phyloP scores from a whole-genome alignment of 1,140 invertebrate species.

The Platyscapa corneri region DNA sequence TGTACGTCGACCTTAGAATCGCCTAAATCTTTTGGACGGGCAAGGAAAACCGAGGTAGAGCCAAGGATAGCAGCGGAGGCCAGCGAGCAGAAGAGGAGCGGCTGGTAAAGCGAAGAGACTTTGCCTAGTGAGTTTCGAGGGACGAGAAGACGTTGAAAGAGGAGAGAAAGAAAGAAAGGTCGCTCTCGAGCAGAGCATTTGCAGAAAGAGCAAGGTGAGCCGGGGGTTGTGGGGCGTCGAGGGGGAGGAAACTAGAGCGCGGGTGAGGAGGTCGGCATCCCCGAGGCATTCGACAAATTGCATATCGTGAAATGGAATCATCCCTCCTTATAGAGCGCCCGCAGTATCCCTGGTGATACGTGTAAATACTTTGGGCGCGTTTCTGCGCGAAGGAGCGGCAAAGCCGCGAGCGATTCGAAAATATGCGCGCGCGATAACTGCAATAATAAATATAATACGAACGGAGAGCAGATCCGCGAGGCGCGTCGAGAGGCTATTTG shows the following conservation, averaged over 20 bases:
- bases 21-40: slow-evolving; percentile 34
- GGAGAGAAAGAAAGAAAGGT: background rate
- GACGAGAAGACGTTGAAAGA: background rate
- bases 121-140: too few relatives aligned
- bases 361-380: slow-evolving; percentile 29
- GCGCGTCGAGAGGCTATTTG: slow-evolving; percentile 31
- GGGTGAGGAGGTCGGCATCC: slow-evolving; percentile 28
- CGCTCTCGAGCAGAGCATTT: background rate
- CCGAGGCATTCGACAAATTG: slow-evolving; percentile 52
- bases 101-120: background rate
- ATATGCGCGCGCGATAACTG: slow-evolving; percentile 37
- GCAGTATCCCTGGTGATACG: slow-evolving; percentile 12
- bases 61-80: background rate
- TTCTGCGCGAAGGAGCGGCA: background rate
- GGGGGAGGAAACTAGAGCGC: background rate
- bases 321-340: slow-evolving; percentile 25
- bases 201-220: background rate
- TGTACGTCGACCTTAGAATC: slow-evolving; percentile 6
- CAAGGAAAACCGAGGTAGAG: background rate
- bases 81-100: background rate
- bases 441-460: slow-evolving; percentile 31
- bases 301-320: slow-evolving; percentile 52
- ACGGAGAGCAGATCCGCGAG: background rate
- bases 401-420: background rate
- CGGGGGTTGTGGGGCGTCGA: background rate